phyloP scores from a whole-genome alignment of 2,113 vertebrate species.

The Centropus bengalensis region DNA sequence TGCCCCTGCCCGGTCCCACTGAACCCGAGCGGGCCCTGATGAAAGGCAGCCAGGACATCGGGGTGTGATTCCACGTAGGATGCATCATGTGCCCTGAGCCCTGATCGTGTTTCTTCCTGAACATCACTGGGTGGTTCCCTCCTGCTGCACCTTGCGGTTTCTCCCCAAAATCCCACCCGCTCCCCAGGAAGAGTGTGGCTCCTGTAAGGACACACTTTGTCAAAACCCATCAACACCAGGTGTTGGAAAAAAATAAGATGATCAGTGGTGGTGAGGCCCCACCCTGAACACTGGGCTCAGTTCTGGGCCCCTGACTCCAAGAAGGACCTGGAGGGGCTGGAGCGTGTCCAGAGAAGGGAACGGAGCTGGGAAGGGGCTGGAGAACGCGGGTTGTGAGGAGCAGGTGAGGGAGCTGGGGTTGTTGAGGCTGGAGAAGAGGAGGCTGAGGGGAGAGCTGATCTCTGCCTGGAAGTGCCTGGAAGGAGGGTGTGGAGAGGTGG shows the following conservation, averaged over 20 bases:
- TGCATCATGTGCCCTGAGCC: background rate
- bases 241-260: background rate
- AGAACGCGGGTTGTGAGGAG: too few species aligned
- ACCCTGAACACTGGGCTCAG: too few species aligned
- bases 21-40: background rate
- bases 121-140: background rate
- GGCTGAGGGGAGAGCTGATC: too few species aligned
- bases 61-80: background rate
- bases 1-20: fast-evolving
- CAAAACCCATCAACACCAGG: background rate
- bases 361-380: too few species aligned
- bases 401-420: too few species aligned
- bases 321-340: too few species aligned
- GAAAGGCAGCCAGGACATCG: background rate
- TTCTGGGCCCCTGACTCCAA: too few species aligned
- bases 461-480: too few species aligned
- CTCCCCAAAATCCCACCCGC: fast-evolving
- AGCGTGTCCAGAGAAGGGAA: too few species aligned
- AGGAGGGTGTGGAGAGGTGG: too few species aligned
- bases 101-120: background rate
- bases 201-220: fast-evolving
- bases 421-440: too few species aligned
- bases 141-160: background rate
- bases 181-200: background rate
- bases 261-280: too few species aligned